phyloP scores from a whole-genome alignment of 1,140 invertebrate genomes.

The Cataglyphis hispanica region DNA sequence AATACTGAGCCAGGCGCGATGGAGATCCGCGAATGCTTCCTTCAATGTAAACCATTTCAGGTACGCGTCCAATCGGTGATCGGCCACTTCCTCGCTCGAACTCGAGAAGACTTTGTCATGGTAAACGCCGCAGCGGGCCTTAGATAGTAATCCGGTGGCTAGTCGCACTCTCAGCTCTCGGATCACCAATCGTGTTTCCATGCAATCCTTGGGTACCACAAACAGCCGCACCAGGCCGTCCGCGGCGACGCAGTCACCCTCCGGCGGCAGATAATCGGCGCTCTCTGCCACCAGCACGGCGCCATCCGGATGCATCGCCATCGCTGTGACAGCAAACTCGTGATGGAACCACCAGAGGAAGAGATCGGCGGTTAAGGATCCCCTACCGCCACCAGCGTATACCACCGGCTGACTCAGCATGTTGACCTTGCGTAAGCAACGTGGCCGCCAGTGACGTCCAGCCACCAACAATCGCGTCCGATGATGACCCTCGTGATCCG shows the following conservation, averaged over 20 bases:
- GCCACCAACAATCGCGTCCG: conserved; percentile 86
- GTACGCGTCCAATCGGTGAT: conserved; percentile 73
- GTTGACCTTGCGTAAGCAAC: conserved; percentile 86
- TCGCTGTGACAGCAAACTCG: conserved; percentile 86
- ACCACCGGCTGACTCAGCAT: conserved; percentile 87
- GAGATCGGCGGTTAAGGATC: conserved; percentile 85
- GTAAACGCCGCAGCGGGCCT: conserved; percentile 69
- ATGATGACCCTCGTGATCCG: conserved; percentile 86
- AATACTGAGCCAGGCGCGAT: conserved; percentile 86
- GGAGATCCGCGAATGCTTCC: conserved; percentile 86
- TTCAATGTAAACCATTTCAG: conserved; percentile 85
- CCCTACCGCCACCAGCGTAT: conserved; percentile 87
- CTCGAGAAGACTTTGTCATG: neutral
- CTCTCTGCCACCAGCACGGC: conserved; percentile 84
- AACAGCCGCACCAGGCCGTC: conserved; percentile 84
- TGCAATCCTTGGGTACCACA: conserved; percentile 77
- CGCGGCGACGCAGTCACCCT: conserved; percentile 82
- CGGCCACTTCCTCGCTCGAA: conserved; percentile 42
- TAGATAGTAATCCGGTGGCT: conserved; percentile 81
- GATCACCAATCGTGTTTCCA: conserved; percentile 81
- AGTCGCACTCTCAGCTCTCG: conserved; percentile 84
- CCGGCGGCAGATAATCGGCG: conserved; percentile 82
- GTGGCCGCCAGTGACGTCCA: conserved; percentile 86
- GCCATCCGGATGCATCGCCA: conserved; percentile 85
- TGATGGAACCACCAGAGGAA: conserved; percentile 87